These are phyloP conservation scores for Gyrodactylus bullatarudis DNA, from an alignment of 1,140 invertebrate genomes.

Conservation along the genomic window DNA sequence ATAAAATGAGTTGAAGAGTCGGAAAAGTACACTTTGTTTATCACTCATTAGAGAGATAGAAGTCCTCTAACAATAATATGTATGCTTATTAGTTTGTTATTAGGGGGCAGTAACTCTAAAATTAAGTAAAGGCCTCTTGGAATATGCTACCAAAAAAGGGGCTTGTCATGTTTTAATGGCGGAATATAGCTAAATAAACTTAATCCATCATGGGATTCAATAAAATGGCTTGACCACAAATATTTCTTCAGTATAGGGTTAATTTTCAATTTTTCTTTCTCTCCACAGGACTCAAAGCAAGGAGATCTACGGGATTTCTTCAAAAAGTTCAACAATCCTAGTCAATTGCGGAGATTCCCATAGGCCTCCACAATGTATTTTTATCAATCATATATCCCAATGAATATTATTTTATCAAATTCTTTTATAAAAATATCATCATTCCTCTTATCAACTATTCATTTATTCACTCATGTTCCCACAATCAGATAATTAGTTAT, in stretches of 20 bases:
- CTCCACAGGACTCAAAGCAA: background rate
- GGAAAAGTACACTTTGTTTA: too few relatives aligned
- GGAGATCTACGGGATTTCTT: background rate
- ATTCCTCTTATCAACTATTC: background rate
- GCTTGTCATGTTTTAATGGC: too few relatives aligned
- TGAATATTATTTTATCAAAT: background rate
- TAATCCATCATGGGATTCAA: background rate
- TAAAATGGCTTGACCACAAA: background rate
- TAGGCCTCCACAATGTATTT: background rate
- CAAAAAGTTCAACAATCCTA: background rate
- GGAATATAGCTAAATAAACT: too few relatives aligned
- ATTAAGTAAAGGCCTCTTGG: background rate
- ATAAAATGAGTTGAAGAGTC: too few relatives aligned
- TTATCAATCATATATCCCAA: background rate
- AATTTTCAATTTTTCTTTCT: background rate
- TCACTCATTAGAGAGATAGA: too few relatives aligned
- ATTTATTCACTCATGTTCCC: background rate
- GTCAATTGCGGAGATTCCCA: background rate
- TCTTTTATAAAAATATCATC: background rate
- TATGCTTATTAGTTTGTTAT: too few relatives aligned
- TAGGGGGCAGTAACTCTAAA: background rate
- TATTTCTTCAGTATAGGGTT: too few relatives aligned
- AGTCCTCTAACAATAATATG: too few relatives aligned
- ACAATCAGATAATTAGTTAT: background rate
- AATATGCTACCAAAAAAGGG: background rate